Conservation (phyloP, 2,797 vertebrate species). For the Serranus cabrilla region DNA sequence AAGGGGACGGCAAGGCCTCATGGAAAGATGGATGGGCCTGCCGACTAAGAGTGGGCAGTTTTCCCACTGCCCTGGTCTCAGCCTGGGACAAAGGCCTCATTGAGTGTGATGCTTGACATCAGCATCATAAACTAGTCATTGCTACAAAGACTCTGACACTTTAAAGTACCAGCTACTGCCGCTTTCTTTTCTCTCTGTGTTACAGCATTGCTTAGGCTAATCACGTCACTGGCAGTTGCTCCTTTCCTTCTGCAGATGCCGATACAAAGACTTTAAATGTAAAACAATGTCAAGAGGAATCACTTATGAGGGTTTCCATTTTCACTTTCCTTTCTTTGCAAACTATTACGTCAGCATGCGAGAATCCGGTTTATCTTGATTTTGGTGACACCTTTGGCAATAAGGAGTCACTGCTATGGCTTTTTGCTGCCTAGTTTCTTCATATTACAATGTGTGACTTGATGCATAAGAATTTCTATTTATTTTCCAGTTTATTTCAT, state of each 20-base stretch:
- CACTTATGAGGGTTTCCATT: slow-evolving; percentile 82
- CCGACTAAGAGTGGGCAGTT: slow-evolving; percentile 95
- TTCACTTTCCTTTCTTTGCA: slow-evolving; percentile 14
- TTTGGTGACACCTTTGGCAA: slow-evolving; percentile 33
- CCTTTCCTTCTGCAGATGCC: slow-evolving; percentile 76
- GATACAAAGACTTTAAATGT: slow-evolving; percentile 88
- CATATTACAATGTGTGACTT: not conserved
- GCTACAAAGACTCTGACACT: slow-evolving; percentile 98
- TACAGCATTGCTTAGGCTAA: slow-evolving; percentile 88
- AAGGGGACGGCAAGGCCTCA: slow-evolving; percentile 89
- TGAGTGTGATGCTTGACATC: slow-evolving; percentile 99
- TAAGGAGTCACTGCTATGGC: not conserved
- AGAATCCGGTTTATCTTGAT: slow-evolving; percentile 6
- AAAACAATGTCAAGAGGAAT: slow-evolving; percentile 90
- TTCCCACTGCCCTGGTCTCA: slow-evolving; percentile 97
- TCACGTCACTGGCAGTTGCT: slow-evolving; percentile 88
- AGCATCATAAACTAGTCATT: slow-evolving; percentile 99
- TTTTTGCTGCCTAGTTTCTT: not conserved
- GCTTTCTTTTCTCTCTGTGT: slow-evolving; percentile 87
- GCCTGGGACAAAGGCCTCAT: slow-evolving; percentile 98
- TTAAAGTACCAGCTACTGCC: slow-evolving; percentile 95
- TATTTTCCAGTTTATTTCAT: not conserved
- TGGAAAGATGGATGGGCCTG: slow-evolving; percentile 97
- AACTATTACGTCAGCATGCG: not conserved
- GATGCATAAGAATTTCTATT: not conserved